Evolutionary conservation across 2,797 vertebrate genomes (phyloP).

Genomic region (Mormyrops boulengeri): DNA sequence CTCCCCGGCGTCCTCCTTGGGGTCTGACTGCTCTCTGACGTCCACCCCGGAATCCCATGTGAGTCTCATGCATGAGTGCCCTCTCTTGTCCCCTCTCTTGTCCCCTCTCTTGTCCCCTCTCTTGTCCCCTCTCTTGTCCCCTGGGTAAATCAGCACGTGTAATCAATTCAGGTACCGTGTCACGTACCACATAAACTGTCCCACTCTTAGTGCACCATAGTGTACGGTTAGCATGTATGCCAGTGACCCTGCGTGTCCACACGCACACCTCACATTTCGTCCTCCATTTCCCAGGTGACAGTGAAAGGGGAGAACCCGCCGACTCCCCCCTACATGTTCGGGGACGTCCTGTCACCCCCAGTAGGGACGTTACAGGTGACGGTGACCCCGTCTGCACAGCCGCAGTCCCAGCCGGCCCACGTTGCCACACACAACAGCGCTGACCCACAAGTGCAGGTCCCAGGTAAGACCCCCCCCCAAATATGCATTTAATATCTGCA

Average conservation of each 20-base stretch:
- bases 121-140: neutral
- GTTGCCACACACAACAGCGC: neutral
- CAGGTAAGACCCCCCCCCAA: constrained; percentile 39
- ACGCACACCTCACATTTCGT: neutral
- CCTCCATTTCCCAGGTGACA: constrained; percentile 32
- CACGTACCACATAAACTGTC: constrained; percentile 3
- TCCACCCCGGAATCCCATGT: constrained; percentile 64
- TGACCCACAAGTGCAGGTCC: constrained; percentile 36
- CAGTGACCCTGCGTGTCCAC: neutral
- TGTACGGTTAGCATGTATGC: neutral
- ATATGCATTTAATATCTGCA: neutral
- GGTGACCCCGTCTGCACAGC: constrained; percentile 44
- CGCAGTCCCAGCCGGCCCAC: constrained; percentile 30
- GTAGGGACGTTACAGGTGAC: constrained; percentile 66
- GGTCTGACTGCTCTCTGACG: constrained; percentile 46
- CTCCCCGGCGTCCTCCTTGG: constrained; percentile 67
- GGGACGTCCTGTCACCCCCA: constrained; percentile 63
- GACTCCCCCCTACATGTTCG: constrained; percentile 72
- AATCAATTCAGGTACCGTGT: neutral
- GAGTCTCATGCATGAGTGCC: neutral
- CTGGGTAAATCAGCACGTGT: neutral
- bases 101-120: neutral
- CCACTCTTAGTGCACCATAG: constrained; percentile 36
- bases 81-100: neutral
- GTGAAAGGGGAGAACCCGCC: constrained; percentile 72